Evolutionary conservation across 2,113 vertebrate species (phyloP), one percentile per base, ranked within the genome.

Genomic region (Sakesphorus luctuosus): DNA sequence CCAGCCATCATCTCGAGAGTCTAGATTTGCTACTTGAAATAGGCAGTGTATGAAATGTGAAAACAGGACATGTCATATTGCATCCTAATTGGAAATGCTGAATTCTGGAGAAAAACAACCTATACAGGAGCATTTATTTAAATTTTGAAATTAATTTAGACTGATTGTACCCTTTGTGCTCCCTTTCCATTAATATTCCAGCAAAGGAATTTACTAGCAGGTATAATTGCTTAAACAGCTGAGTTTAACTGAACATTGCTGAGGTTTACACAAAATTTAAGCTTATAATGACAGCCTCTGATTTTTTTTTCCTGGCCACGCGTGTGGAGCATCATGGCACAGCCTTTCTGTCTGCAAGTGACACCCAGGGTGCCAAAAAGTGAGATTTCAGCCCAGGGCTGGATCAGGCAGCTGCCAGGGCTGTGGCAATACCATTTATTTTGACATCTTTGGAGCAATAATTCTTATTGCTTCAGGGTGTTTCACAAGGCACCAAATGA

Each of bases 61-160:
- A 96, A 96, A 90, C 74, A 94, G 79, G 85, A 95, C 79, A 71
- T 88, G 85, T 89, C 92, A 96, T 55, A 80, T 36, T 71, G 90
- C 85, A 95, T 95, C 82, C 93, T 88, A 93, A 96, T 94, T 94
- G 93, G 95, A 81, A 86, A 83, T 71, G 38, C 76, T 77, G 85
- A 93, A 46, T 63, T 59, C 56, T 88, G 59, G 52, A 88, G 80
- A 86, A 96, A 93, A 96, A 93, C 78, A 94, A 92, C 35, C 55
- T 71, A 31, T 69, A 81, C 31, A 36, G 1, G 10, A 93, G 63
- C 26, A 59, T 84, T 77, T 95, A 84, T 74, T 63, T 86, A 55
- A 82, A 83, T 83, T 94, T 67, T 83, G 52, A 94, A 95, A 81
- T 88, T 84, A 81, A 90, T 73, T 90, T 86, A 43, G 38, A 56